Evolutionary conservation across 2,797 vertebrate species (phyloP), one percentile per base, ranked within the genome.

Genomic region (Gila robusta): DNA sequence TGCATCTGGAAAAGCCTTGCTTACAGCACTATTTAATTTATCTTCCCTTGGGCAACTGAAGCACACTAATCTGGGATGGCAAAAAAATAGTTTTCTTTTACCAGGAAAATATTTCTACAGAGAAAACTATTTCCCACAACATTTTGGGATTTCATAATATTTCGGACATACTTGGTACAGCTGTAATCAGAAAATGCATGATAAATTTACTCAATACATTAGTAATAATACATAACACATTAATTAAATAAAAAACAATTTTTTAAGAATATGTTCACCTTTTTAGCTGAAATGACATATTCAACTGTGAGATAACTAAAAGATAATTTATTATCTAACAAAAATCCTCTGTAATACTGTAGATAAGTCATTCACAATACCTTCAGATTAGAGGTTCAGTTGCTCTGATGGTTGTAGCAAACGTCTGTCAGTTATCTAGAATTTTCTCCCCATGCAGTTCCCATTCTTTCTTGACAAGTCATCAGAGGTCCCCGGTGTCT

Each of bases 351-450:
- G 28, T n/a, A 7, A 39, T 11, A 12, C 11, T 37, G 21, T 37
- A 52, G 6, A 72, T 5, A 64, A 71, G 16, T 17, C 1, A 23
- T 70, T 69, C 5, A 39, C 41, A 62, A n/a, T 88, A 90, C 89
- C 89, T 88, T 74, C 19, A 72, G 41, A 83, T 64, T 69, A 11
- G 54, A 49, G 56, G 62, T 80, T 83, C 73, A 67, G 9, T 78
- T 28, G 62, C 11, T 37, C n/a, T 73, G 44, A 67, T 83, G 9
- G 32, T 76, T 87, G 44, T 35, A 2, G 37, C n/a, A 82, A 59
- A 49, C 9, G 2, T 26, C 47, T 41, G 26, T 85, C 79, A 82
- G 39, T 83, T 62, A 70, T 79, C 54, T 72, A n/a, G 79, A 83
- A 70, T 69, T 28, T 82, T 82, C 59, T 82, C 62, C 35, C 78